A percentile compares a stretch with the other conserved stretches of the same genome.
These are phyloP conservation scores for Megathymus violae DNA, from an alignment of 1,140 invertebrate species.

Conservation along the genomic window DNA sequence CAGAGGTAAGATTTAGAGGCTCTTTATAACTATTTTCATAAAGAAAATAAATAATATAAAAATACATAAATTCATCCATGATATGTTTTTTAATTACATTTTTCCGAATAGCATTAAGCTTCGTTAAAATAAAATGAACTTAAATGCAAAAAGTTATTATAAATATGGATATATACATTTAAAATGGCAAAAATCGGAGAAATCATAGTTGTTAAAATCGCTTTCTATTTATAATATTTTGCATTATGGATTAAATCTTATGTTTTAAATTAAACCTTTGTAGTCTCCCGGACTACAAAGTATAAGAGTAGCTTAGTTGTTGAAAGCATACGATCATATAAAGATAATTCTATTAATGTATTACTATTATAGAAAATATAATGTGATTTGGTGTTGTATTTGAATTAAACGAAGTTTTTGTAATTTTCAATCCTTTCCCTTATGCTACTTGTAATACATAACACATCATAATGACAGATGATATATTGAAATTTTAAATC, in stretches of 20 bases:
- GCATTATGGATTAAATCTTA: slow-evolving; percentile 17
- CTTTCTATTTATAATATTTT: slow-evolving; percentile 9
- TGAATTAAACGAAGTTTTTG: slow-evolving; percentile 81
- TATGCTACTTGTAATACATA: slow-evolving; percentile 12
- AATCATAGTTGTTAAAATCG: not conserved
- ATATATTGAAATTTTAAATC: too few relatives aligned
- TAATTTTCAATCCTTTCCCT: slow-evolving; percentile 75
- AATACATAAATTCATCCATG: slow-evolving; percentile 45
- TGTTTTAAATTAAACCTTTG: not conserved
- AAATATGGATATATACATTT: too few relatives aligned
- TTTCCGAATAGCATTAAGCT: slow-evolving; percentile 24
- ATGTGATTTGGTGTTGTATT: slow-evolving; percentile 83
- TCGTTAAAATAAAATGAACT: slow-evolving; percentile 16
- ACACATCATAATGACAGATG: too few relatives aligned
- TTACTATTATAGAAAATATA: slow-evolving; percentile 82
- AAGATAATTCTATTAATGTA: slow-evolving; percentile 74
- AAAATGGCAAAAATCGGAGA: not conserved
- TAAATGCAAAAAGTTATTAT: not conserved
- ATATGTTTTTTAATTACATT: slow-evolving; percentile 44
- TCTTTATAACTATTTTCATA: slow-evolving; percentile 71
- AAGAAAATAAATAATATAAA: slow-evolving; percentile 54
- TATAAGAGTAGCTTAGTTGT: slow-evolving; percentile 55
- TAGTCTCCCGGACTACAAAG: not conserved
- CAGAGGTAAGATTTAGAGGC: slow-evolving; percentile 46
- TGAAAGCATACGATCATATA: slow-evolving; percentile 69